A percentile compares a stretch with the other conserved stretches of the same genome.
These are phyloP conservation scores for Leptopilina syphax DNA, from an alignment of 2,888 invertebrate species.

Conservation along the genomic window DNA sequence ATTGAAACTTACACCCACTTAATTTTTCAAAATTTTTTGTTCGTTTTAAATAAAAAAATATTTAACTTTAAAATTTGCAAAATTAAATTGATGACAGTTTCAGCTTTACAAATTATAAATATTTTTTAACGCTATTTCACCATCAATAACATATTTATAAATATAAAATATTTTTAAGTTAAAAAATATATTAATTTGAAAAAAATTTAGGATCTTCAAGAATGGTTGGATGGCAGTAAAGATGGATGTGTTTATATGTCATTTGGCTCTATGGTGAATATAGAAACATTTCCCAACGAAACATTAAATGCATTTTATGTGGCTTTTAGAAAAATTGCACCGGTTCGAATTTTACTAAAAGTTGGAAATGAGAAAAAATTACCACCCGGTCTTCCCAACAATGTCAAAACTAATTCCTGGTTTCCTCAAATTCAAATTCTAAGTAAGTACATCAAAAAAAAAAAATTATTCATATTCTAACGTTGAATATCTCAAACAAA, in stretches of 20 bases:
- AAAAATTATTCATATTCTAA: no score
- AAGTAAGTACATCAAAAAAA: conserved; percentile 54
- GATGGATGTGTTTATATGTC: conserved; percentile 69
- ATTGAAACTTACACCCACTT: no score
- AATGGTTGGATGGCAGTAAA: conserved; percentile 67
- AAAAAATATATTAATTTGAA: not conserved
- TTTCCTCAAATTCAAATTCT: conserved; percentile 65
- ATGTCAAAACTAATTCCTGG: conserved; percentile 66
- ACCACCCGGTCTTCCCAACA: conserved; percentile 63
- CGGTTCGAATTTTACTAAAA: conserved; percentile 68
- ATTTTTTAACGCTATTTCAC: no score
- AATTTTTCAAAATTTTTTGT: no score
- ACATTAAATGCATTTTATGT: conserved; percentile 58
- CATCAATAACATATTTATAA: no score
- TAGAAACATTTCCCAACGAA: conserved; percentile 66
- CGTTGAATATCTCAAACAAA: no score
- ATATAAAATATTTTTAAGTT: no score
- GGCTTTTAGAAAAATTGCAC: conserved; percentile 64
- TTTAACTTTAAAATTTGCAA: no score
- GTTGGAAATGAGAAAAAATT: conserved; percentile 59
- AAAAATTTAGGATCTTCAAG: conserved; percentile 62
- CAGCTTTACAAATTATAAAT: no score
- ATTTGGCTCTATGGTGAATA: conserved; percentile 69
- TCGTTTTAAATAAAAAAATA: no score
- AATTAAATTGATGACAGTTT: no score